A percentile compares a stretch with the other conserved stretches of the same genome.
These are phyloP conservation scores for human DNA, from an alignment of 2,113 vertebrate species.

Conservation along the genomic window DNA sequence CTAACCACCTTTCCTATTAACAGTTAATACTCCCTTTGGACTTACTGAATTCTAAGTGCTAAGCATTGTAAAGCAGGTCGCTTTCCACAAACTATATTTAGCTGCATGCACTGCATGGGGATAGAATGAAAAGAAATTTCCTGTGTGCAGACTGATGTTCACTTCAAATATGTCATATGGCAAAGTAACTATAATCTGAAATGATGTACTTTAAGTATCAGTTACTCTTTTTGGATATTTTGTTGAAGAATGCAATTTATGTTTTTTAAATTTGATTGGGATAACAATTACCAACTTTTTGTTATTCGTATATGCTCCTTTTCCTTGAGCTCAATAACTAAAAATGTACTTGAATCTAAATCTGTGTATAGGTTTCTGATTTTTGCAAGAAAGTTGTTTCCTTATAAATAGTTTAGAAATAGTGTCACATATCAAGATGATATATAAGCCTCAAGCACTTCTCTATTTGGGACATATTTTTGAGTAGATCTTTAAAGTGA, in stretches of 20 bases:
- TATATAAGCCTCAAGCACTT: background rate
- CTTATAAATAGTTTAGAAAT: background rate
- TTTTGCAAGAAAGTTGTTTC: background rate
- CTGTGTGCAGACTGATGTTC: constrained; percentile 75
- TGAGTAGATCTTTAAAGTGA: background rate
- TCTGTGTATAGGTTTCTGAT: background rate
- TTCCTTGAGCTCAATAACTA: background rate
- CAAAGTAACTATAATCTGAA: constrained; percentile 45
- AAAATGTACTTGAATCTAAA: constrained; percentile 16
- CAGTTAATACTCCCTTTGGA: constrained; percentile 71
- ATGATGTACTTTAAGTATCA: background rate
- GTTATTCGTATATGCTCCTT: background rate
- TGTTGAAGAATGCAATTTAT: background rate
- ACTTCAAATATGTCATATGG: constrained; percentile 67
- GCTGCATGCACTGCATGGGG: constrained; percentile 81
- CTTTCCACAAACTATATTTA: constrained; percentile 75
- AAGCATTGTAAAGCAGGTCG: constrained; percentile 73
- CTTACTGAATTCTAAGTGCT: constrained; percentile 71
- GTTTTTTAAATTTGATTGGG: background rate
- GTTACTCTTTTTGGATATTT: background rate
- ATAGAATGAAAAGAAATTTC: constrained; percentile 65
- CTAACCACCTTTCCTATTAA: constrained; percentile 81
- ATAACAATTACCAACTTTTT: background rate
- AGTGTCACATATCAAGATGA: background rate
- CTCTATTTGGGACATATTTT: background rate